Percentiles rank a stretch among this genome's conserved stretches.
phyloP scores from a whole-genome alignment of 2,797 vertebrate genomes.

The Sus cebifrons region DNA sequence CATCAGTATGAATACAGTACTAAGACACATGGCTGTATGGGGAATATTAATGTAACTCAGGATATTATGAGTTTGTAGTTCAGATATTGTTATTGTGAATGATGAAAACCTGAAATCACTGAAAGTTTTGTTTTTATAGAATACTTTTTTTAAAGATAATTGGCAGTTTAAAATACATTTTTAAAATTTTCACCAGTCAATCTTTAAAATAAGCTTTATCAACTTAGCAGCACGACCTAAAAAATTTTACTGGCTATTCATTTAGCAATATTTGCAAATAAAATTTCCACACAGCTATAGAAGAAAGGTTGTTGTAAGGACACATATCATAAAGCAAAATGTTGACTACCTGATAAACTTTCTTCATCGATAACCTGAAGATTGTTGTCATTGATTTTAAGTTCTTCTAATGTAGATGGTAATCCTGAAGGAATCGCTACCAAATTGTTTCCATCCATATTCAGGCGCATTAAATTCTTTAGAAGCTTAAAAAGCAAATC shows the following conservation, averaged over 20 bases:
- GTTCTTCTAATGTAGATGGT: slow-evolving; percentile 95
- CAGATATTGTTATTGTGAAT: neutral
- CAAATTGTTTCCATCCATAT: slow-evolving; percentile 96
- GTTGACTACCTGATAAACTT: slow-evolving; percentile 93
- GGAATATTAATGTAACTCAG: neutral
- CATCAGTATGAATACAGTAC: neutral
- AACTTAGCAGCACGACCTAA: slow-evolving; percentile 34
- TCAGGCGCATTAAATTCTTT: slow-evolving; percentile 95
- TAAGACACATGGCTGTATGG: neutral
- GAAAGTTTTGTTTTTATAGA: neutral
- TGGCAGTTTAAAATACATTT: slow-evolving; percentile 39
- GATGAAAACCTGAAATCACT: neutral
- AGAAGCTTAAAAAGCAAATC: slow-evolving; percentile 91
- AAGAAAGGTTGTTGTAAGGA: slow-evolving; percentile 30
- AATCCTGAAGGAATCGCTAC: slow-evolving; percentile 92
- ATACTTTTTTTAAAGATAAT: neutral
- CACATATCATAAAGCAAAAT: neutral
- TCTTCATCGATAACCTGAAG: slow-evolving; percentile 92
- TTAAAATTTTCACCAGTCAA: slow-evolving; percentile 23
- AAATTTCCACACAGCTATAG: neutral
- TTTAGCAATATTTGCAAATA: neutral
- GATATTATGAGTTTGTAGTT: neutral
- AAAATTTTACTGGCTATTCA: neutral
- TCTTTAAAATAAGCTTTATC: slow-evolving; percentile 51
- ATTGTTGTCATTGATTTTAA: slow-evolving; percentile 97